A percentile compares a stretch with the other conserved stretches of the same genome.
These are phyloP conservation scores for Caenorhabditis sp. DNA, from an alignment of 2,888 invertebrate species.

Conservation along the genomic window DNA sequence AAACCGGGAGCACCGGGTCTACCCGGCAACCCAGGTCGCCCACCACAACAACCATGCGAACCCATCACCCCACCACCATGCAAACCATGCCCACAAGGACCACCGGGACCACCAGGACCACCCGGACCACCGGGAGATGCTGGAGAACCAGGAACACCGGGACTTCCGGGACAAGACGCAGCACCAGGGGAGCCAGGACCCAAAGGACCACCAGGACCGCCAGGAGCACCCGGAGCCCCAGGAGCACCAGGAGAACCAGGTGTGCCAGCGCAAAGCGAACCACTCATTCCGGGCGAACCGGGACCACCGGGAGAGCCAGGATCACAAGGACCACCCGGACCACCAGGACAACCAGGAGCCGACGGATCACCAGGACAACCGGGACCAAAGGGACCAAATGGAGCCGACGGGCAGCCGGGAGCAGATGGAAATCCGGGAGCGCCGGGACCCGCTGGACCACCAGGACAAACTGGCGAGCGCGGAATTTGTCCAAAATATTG, in stretches of 20 bases:
- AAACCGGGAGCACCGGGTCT: conserved; percentile 53
- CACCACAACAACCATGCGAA: conserved; percentile 52
- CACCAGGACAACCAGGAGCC: conserved; percentile 44
- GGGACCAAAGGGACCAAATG: conserved; percentile 48
- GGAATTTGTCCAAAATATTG: conserved; percentile 39
- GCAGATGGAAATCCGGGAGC: conserved; percentile 50
- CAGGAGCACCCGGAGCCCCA: conserved; percentile 48
- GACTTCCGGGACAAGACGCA: conserved; percentile 40
- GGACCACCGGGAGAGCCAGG: conserved; percentile 45
- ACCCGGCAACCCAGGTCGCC: conserved; percentile 56
- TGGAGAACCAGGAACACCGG: conserved; percentile 44
- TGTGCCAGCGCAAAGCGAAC: conserved; percentile 32
- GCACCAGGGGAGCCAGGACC: conserved; percentile 40
- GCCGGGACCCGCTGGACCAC: conserved; percentile 42
- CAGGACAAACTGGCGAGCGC: conserved; percentile 30
- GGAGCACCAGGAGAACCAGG: conserved; percentile 46
- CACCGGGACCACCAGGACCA: conserved; percentile 58
- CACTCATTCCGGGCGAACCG: conserved; percentile 46
- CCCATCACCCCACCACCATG: conserved; percentile 57
- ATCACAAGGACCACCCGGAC: conserved; percentile 37
- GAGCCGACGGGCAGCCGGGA: conserved; percentile 47
- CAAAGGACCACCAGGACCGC: conserved; percentile 49
- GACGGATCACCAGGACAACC: conserved; percentile 56
- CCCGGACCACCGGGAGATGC: conserved; percentile 53
- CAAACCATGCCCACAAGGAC: conserved; percentile 57